Evolutionary conservation across 1,140 invertebrate species (phyloP).

Genomic region (Nautilus pompilius): DNA sequence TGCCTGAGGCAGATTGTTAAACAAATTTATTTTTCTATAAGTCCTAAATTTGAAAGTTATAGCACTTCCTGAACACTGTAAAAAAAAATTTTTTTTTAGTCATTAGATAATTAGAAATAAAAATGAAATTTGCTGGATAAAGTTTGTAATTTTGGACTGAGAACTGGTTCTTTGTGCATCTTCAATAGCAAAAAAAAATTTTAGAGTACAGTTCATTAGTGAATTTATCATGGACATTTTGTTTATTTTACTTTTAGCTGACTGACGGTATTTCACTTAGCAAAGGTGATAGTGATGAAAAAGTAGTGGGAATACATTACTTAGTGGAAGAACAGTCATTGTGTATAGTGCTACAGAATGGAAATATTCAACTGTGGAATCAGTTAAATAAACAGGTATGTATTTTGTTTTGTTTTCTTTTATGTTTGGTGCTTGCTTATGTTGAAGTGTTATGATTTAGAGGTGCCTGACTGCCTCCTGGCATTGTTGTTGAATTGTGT

Average conservation of each 20-base stretch:
- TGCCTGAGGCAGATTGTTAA: no score
- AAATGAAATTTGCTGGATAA: not conserved
- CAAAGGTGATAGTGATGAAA: conserved; percentile 23
- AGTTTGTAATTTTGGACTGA: not conserved
- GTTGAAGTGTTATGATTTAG: not conserved
- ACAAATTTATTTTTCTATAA: no score
- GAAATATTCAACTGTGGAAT: conserved; percentile 41
- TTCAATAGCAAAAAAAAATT: not conserved
- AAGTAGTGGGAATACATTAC: conserved; percentile 38
- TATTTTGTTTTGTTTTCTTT: not conserved
- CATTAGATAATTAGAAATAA: not conserved
- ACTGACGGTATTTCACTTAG: conserved; percentile 11
- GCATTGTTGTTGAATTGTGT: not conserved
- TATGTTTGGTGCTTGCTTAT: not conserved
- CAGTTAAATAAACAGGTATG: conserved; percentile 21
- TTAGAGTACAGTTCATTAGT: not conserved
- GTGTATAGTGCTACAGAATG: conserved; percentile 34
- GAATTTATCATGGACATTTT: not conserved
- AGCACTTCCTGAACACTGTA: no score
- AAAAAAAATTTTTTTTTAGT: not conserved
- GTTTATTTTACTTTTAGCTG: conserved; percentile 11
- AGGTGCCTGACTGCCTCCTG: not conserved
- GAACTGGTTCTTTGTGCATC: not conserved
- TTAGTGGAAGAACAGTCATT: conserved; percentile 39
- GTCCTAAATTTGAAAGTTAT: no score